Evolutionary conservation across 2,888 invertebrate genomes (phyloP).

Genomic region (Himalopsyche japonica): DNA sequence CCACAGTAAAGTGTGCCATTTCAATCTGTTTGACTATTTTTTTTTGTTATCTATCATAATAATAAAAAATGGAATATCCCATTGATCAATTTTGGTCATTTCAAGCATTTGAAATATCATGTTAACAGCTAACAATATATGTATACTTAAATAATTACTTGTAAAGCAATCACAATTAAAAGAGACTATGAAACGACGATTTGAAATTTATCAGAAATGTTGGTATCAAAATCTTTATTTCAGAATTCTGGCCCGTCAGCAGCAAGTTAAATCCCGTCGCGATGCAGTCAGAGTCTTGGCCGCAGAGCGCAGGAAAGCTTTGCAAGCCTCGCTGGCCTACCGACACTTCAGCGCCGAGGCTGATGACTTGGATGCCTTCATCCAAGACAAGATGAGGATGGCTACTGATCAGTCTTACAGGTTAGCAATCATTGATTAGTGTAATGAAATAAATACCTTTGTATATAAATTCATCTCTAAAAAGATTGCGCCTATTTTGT

Average conservation of each 20-base stretch:
- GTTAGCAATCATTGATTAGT: constrained; percentile 41
- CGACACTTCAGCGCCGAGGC: constrained; percentile 93
- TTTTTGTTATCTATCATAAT: too few relatives aligned
- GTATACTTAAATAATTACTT: too few relatives aligned
- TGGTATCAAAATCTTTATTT: not conserved
- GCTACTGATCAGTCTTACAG: constrained; percentile 90
- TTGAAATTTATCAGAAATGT: too few relatives aligned
- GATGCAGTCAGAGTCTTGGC: constrained; percentile 75
- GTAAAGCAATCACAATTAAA: not conserved
- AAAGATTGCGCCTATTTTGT: too few relatives aligned
- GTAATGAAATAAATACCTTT: too few relatives aligned
- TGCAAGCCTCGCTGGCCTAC: constrained; percentile 84
- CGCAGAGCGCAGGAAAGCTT: constrained; percentile 71
- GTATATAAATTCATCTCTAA: too few relatives aligned
- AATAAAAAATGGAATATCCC: too few relatives aligned
- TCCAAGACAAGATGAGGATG: constrained; percentile 87
- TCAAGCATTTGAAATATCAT: too few relatives aligned
- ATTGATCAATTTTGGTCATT: too few relatives aligned
- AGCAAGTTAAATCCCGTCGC: constrained; percentile 75
- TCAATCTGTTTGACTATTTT: too few relatives aligned
- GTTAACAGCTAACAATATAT: too few relatives aligned
- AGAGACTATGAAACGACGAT: not conserved
- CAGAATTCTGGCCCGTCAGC: constrained; percentile 72
- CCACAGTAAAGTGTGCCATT: too few relatives aligned
- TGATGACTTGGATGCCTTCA: constrained; percentile 88